phyloP scores from a whole-genome alignment of 2,113 vertebrate genomes.

The Lontra canadensis region DNA sequence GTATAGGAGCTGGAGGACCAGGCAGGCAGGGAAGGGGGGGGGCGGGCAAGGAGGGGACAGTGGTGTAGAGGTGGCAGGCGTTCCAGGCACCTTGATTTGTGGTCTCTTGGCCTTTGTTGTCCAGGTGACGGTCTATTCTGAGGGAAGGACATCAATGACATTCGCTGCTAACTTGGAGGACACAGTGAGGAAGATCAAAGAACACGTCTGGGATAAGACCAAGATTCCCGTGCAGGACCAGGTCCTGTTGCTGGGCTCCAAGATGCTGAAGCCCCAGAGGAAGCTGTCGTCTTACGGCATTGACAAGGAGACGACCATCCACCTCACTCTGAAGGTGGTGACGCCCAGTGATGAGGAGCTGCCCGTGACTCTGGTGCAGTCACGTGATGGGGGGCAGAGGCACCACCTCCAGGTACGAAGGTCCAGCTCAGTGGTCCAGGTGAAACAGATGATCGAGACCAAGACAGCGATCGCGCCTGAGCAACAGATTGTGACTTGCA shows the following conservation, averaged over 20 bases:
- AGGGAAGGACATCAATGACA: not conserved
- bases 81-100: not conserved
- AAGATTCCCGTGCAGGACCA: not conserved
- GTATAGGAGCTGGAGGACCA: not conserved
- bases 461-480: not conserved
- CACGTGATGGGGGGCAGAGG: not conserved
- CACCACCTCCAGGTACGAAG: not conserved
- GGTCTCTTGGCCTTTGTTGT: not conserved
- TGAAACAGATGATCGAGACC: not conserved
- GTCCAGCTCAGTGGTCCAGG: conserved; percentile 13
- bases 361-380: not conserved
- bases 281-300: not conserved
- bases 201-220: conserved; percentile 12
- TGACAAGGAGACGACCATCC: conserved; percentile 30
- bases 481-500: conserved; percentile 41
- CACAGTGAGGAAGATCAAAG: conserved; percentile 42
- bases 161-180: not conserved
- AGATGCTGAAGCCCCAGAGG: not conserved
- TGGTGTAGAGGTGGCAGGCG: not conserved
- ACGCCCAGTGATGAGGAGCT: conserved; percentile 43
- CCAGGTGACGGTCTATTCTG: not conserved
- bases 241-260: not conserved
- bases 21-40: no score
- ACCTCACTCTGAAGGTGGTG: conserved; percentile 56
- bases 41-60: not conserved